Evolutionary conservation across 2,797 vertebrate genomes (phyloP).

Genomic region (Sebastes minor): DNA sequence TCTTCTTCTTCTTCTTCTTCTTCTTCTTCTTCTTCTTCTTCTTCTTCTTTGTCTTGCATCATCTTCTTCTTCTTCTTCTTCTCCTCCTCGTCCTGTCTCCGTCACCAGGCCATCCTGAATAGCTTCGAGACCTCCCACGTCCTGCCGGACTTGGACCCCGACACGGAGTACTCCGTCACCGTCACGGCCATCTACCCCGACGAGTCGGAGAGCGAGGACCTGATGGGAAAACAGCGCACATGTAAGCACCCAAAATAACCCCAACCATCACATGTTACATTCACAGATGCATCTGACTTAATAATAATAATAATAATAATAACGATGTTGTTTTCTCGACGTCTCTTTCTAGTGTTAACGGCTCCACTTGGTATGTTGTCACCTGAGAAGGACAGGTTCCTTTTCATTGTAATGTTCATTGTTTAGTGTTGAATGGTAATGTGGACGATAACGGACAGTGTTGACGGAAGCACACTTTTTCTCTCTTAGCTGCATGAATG

Average conservation of each 20-base stretch:
- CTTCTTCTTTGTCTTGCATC: not conserved
- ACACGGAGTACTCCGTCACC: constrained; percentile 89
- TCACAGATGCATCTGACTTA: not conserved
- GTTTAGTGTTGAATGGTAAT: constrained; percentile 42
- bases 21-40: not conserved
- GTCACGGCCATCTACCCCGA: constrained; percentile 97
- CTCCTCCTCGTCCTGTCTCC: not conserved
- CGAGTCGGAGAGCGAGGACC: constrained; percentile 94
- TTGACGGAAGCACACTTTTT: constrained; percentile 25
- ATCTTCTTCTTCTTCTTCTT: not conserved
- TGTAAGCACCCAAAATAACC: constrained; percentile 77
- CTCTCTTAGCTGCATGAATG: constrained; percentile 59
- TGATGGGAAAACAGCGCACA: constrained; percentile 89
- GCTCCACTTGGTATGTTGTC: constrained; percentile 75
- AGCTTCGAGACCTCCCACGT: constrained; percentile 85
- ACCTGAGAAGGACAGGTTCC: constrained; percentile 26
- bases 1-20: too few relatives aligned
- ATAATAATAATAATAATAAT: constrained; percentile 36
- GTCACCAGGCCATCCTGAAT: constrained; percentile 86
- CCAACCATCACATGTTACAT: not conserved
- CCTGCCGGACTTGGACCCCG: constrained; percentile 88
- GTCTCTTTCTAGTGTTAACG: constrained; percentile 79
- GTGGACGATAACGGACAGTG: constrained; percentile 14
- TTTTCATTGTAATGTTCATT: constrained; percentile 39
- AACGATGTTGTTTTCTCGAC: constrained; percentile 67